phyloP scores from a whole-genome alignment of 2,113 vertebrate genomes.

The Siphamia tubifer region DNA sequence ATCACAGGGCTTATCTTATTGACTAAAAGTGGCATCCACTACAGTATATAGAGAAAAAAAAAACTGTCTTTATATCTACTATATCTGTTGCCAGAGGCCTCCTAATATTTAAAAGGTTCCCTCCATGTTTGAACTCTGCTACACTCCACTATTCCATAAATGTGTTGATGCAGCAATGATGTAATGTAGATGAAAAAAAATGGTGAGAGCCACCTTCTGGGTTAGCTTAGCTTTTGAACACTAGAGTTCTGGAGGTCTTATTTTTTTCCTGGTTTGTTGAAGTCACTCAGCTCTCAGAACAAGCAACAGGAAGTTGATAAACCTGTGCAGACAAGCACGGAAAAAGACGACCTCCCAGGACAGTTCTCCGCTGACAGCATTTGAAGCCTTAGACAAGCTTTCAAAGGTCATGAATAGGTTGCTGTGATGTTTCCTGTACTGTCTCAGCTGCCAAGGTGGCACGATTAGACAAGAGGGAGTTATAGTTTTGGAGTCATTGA shows the following conservation, averaged over 20 bases:
- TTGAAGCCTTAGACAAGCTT: conserved; percentile 43
- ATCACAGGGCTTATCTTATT: background rate
- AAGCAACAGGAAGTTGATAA: conserved; percentile 28
- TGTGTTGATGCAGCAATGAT: conserved; percentile 39
- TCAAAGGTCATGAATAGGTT: conserved; percentile 44
- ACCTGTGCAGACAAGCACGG: conserved; percentile 29
- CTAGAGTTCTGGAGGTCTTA: background rate
- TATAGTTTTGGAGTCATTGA: conserved; percentile 20
- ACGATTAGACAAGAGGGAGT: conserved; percentile 9
- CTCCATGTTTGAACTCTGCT: conserved; percentile 13
- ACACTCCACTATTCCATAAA: background rate
- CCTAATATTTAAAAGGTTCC: conserved; percentile 28
- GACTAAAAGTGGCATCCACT: background rate
- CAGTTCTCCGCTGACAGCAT: conserved; percentile 40
- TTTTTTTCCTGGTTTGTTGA: background rate
- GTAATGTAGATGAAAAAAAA: background rate
- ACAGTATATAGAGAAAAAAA: too few relatives aligned
- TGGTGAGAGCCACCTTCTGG: background rate
- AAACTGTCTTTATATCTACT: background rate
- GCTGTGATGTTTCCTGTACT: conserved; percentile 17
- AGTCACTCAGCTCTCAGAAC: conserved; percentile 1
- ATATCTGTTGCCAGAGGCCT: conserved; percentile 14
- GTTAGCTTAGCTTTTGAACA: background rate
- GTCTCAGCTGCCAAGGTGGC: conserved; percentile 9
- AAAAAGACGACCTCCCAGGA: conserved; percentile 50